Conservation (phyloP, 1,140 invertebrate species). For the Neodiprion virginianus region DNA sequence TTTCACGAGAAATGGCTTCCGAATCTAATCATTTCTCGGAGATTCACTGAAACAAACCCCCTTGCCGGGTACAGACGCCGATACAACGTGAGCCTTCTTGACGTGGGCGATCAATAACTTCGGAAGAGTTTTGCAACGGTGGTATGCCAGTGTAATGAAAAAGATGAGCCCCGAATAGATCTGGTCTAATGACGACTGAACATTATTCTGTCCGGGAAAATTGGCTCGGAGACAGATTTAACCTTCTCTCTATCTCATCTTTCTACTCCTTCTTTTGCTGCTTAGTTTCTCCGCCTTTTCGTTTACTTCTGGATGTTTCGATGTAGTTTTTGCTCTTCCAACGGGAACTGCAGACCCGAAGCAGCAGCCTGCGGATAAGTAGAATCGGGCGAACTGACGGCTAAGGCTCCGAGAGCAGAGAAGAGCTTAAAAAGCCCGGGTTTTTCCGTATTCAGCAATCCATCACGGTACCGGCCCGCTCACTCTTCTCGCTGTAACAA, state of each 20-base stretch:
- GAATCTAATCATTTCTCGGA: not conserved
- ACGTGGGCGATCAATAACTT: slow-evolving; percentile 4
- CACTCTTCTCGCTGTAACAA: slow-evolving; percentile 31
- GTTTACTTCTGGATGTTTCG: not conserved
- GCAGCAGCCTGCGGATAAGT: not conserved
- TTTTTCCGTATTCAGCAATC: slow-evolving; percentile 28
- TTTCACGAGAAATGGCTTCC: not conserved
- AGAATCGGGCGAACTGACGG: not conserved
- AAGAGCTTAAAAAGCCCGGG: slow-evolving; percentile 15
- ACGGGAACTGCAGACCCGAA: not conserved
- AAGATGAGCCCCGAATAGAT: too few species aligned
- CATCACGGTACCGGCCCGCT: slow-evolving; percentile 27
- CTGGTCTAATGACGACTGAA: too few species aligned
- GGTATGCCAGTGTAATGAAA: too few species aligned
- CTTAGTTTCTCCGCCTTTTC: not conserved
- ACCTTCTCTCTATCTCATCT: not conserved
- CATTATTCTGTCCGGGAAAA: too few species aligned
- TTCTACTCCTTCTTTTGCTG: not conserved
- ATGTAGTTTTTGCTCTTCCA: not conserved
- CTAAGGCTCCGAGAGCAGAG: not conserved
- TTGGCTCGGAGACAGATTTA: too few species aligned
- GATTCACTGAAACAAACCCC: not conserved
- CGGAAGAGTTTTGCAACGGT: not conserved
- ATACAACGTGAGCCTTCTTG: too few species aligned
- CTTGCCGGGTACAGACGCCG: too few species aligned